phyloP scores from a whole-genome alignment of 2,113 vertebrate genomes.

The Casuarius casuarius region DNA sequence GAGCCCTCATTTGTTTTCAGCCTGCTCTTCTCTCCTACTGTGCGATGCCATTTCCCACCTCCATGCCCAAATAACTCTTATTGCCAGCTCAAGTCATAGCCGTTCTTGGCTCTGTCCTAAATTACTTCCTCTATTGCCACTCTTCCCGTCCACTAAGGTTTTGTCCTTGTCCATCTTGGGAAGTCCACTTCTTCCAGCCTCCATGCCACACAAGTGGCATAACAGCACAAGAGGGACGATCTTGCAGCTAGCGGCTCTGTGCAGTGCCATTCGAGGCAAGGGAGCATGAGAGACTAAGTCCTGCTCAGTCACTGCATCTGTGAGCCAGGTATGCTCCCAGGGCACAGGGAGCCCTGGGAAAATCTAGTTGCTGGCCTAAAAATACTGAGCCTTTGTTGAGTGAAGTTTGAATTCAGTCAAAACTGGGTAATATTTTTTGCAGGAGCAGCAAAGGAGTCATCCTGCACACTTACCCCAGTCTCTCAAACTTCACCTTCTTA shows the following conservation, averaged over 20 bases:
- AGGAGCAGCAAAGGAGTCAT: background rate
- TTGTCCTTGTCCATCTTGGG: background rate
- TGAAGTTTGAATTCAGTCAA: background rate
- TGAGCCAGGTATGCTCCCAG: background rate
- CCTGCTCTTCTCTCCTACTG: background rate
- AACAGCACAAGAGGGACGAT: accelerated
- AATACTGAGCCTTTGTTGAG: background rate
- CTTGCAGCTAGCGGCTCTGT: background rate
- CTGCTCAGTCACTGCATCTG: accelerated
- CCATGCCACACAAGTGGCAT: accelerated
- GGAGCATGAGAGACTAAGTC: accelerated
- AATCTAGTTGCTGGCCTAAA: background rate
- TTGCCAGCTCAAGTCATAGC: background rate
- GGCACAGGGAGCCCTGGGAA: background rate
- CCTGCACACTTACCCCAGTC: background rate
- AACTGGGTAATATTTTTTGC: background rate
- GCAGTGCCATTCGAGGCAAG: background rate
- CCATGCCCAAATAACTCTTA: background rate
- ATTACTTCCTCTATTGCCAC: background rate
- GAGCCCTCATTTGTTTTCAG: background rate
- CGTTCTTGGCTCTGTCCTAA: background rate
- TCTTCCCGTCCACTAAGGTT: background rate
- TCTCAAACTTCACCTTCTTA: background rate
- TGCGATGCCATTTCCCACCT: background rate
- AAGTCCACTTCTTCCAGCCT: background rate